These are phyloP conservation scores for Monopterus albus DNA, from an alignment of 2,113 vertebrate genomes.

Conservation along the genomic window DNA sequence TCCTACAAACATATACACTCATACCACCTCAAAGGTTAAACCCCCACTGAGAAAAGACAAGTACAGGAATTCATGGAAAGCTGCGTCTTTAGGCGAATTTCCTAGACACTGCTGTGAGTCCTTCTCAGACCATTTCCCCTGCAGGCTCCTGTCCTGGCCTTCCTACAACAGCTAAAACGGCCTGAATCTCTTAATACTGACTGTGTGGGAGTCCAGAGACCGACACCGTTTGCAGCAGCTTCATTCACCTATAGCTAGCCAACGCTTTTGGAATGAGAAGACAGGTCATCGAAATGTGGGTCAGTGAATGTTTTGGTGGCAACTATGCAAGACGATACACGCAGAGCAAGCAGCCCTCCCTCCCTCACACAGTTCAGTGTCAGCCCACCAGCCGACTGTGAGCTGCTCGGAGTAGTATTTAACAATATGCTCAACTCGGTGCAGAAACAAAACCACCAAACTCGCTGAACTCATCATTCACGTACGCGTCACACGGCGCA, in stretches of 20 bases:
- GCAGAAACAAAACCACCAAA: neutral
- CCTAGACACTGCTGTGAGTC: slow-evolving; percentile 4
- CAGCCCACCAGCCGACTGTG: slow-evolving; percentile 9
- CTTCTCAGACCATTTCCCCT: neutral
- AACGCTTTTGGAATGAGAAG: neutral
- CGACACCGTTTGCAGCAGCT: slow-evolving; percentile 5
- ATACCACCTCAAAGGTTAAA: neutral
- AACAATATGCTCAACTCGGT: slow-evolving; percentile 19
- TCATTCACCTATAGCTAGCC: no score
- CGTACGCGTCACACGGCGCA: no score
- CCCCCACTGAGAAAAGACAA: neutral
- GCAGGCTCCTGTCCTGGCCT: slow-evolving; percentile 29
- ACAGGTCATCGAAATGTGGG: slow-evolving; percentile 55
- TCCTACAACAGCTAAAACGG: slow-evolving; percentile 36
- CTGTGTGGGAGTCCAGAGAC: slow-evolving; percentile 1
- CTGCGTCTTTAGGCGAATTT: neutral
- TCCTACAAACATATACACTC: neutral
- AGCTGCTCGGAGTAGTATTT: slow-evolving; percentile 2
- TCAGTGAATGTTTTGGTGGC: slow-evolving; percentile 53
- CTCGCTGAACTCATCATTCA: no score
- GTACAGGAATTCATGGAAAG: slow-evolving; percentile 28
- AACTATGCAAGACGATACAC: slow-evolving; percentile 54
- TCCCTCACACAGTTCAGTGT: slow-evolving; percentile 5
- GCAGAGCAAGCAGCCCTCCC: slow-evolving; percentile 24
- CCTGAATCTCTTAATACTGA: slow-evolving; percentile 30